A percentile compares a stretch with the other conserved stretches of the same genome.
These are phyloP conservation scores for Drosophila borealis DNA, from an alignment of 2,888 invertebrate genomes.

Conservation along the genomic window DNA sequence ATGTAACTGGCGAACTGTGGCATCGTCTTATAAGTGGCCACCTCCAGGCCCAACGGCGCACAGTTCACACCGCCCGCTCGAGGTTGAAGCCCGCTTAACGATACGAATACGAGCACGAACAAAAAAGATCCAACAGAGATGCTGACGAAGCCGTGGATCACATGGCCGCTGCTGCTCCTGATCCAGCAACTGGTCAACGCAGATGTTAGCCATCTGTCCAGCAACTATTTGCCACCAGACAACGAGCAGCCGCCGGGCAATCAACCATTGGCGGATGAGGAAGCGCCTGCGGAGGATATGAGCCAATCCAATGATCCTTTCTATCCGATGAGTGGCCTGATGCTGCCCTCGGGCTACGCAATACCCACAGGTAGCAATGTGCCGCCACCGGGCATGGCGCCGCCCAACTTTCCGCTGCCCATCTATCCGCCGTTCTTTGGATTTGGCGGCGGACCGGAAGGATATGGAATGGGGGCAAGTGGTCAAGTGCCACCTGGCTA, in stretches of 20 bases:
- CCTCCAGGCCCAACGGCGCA: conserved; percentile 37
- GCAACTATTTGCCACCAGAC: conserved; percentile 38
- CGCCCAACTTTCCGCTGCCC: conserved; percentile 71
- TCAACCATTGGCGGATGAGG: conserved; percentile 27
- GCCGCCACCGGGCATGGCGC: conserved; percentile 30
- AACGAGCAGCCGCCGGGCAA: not conserved
- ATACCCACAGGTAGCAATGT: conserved; percentile 57
- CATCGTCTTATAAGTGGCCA: conserved; percentile 67
- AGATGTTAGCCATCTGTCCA: conserved; percentile 45
- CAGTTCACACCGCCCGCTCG: conserved; percentile 47
- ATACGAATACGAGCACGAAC: not conserved
- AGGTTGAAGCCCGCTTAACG: conserved; percentile 28
- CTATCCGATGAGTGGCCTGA: conserved; percentile 52
- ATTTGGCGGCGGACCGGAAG: conserved; percentile 37
- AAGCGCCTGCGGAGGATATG: not conserved
- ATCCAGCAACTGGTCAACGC: conserved; percentile 8
- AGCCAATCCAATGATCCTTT: conserved; percentile 41
- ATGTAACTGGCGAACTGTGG: conserved; percentile 11
- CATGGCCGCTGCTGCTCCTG: conserved; percentile 28
- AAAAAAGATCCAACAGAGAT: conserved; percentile 19
- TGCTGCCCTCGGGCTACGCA: conserved; percentile 58
- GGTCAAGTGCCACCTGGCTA: conserved; percentile 27
- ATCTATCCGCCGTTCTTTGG: conserved; percentile 71
- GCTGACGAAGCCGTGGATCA: conserved; percentile 25
- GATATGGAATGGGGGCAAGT: conserved; percentile 8